Evolutionary conservation across 2,888 invertebrate genomes (phyloP).

Genomic region (Meloe dianella): DNA sequence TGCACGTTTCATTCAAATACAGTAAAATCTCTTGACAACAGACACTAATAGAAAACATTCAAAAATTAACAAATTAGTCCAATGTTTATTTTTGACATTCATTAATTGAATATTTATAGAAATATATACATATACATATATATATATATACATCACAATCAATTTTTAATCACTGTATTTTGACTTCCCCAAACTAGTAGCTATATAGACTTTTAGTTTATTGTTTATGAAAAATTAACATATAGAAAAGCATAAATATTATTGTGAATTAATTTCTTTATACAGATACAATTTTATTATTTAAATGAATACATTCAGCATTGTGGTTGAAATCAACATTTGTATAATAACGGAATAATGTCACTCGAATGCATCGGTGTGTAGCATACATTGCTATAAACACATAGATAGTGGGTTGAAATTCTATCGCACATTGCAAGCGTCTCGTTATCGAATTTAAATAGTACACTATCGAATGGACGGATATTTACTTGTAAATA

Average conservation of each 20-base stretch:
- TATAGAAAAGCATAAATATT: slow-evolving; percentile 1
- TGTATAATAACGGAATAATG: slow-evolving; percentile 32
- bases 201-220: too few species aligned
- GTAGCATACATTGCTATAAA: slow-evolving; percentile 26
- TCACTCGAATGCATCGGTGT: slow-evolving; percentile 33
- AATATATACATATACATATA: too few species aligned
- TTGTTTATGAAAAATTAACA: not conserved
- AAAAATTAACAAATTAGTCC: too few species aligned
- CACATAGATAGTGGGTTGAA: slow-evolving; percentile 19
- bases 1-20: too few species aligned
- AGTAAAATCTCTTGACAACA: too few species aligned
- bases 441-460: slow-evolving; percentile 32
- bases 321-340: slow-evolving; percentile 38
- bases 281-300: not conserved
- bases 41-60: too few species aligned
- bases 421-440: slow-evolving; percentile 24
- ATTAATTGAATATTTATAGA: too few species aligned
- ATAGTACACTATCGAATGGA: slow-evolving; percentile 26
- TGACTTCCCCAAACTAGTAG: too few species aligned
- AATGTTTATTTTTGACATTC: too few species aligned
- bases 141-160: too few species aligned
- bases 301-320: slow-evolving; percentile 29
- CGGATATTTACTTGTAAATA: slow-evolving; percentile 26
- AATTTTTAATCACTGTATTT: too few species aligned
- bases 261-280: slow-evolving; percentile 4